A percentile compares a stretch with the other conserved stretches of the same genome.
Evolutionary conservation across 2,113 vertebrate species (phyloP).

Genomic region (Meles meles): DNA sequence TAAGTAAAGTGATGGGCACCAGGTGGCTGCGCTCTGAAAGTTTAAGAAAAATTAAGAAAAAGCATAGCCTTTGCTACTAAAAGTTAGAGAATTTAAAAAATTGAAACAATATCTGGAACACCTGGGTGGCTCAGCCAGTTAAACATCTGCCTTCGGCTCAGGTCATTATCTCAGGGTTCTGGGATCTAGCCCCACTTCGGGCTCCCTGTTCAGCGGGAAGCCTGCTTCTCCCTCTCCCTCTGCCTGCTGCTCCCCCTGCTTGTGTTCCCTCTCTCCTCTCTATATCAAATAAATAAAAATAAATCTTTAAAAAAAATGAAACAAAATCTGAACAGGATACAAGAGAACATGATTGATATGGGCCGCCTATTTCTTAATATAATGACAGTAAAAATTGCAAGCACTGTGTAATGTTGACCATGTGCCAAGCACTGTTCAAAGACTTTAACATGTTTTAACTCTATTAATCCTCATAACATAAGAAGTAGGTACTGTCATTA

Average conservation of each 20-base stretch:
- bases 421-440: background rate
- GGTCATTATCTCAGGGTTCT: no score
- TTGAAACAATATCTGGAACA: background rate
- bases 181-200: no score
- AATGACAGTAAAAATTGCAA: background rate
- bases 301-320: background rate
- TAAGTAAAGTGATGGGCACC: background rate
- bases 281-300: no score
- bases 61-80: slow-evolving; percentile 29
- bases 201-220: no score
- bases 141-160: no score
- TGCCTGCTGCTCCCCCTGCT: no score
- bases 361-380: background rate
- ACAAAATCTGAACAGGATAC: background rate
- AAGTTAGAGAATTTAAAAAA: background rate
- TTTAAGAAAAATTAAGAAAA: slow-evolving; percentile 24
- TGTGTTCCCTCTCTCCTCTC: no score
- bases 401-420: background rate
- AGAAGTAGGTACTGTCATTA: background rate
- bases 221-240: no score
- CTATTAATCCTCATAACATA: background rate
- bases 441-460: background rate
- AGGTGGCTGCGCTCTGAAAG: background rate
- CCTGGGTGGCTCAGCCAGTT: no score
- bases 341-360: background rate